phyloP scores from a whole-genome alignment of 2,113 vertebrate species.

The Scomber scombrus region DNA sequence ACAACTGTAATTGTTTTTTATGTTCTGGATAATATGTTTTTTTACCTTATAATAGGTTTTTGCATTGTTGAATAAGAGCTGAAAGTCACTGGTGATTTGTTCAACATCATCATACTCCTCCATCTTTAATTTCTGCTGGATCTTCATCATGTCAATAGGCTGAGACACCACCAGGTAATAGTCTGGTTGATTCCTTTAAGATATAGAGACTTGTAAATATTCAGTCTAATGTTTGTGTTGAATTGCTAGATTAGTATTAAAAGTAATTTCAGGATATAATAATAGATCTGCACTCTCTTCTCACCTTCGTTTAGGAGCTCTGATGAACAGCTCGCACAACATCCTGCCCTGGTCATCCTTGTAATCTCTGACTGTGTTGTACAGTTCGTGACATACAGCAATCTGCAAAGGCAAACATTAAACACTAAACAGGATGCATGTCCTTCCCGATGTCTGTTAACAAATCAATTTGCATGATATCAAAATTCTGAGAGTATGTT shows the following conservation, averaged over 20 bases:
- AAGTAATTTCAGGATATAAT: neutral
- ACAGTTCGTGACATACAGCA: slow-evolving; percentile 98
- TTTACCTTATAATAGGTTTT: slow-evolving; percentile 97
- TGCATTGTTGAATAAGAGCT: slow-evolving; percentile 96
- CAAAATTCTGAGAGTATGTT: slow-evolving; percentile 21
- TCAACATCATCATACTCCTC: slow-evolving; percentile 99
- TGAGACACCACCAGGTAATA: slow-evolving; percentile 99
- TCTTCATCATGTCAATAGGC: slow-evolving; percentile 99
- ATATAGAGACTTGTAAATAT: neutral
- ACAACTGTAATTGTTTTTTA: neutral
- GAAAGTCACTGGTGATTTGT: slow-evolving; percentile 95
- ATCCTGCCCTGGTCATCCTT: slow-evolving; percentile 98
- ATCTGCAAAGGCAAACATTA: slow-evolving; percentile 84
- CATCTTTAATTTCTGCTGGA: slow-evolving; percentile 99
- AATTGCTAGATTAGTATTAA: neutral
- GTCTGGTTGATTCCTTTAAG: slow-evolving; percentile 94
- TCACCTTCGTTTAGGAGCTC: slow-evolving; percentile 97
- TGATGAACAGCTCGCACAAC: slow-evolving; percentile 97
- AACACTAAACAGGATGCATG: slow-evolving; percentile 31
- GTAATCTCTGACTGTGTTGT: slow-evolving; percentile 97
- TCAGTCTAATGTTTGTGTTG: neutral
- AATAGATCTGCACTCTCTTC: neutral
- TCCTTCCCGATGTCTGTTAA: neutral
- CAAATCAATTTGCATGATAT: neutral
- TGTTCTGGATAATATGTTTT: too few species aligned